phyloP scores from a whole-genome alignment of 2,888 invertebrate species.

The Tricholauxania praeusta region DNA sequence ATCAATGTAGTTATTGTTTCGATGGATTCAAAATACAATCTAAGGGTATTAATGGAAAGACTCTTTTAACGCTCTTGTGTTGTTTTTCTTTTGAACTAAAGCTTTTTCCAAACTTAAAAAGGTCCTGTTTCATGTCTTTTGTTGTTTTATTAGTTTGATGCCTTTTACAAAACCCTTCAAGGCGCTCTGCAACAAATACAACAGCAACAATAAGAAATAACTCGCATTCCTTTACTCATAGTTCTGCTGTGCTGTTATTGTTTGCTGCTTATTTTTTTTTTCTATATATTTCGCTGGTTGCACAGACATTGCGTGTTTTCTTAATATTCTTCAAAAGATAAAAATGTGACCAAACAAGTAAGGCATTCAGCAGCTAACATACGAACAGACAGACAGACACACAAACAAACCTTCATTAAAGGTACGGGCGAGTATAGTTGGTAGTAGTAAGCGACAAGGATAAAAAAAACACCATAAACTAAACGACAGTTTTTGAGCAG shows the following conservation, averaged over 20 bases:
- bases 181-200: conserved; percentile 27
- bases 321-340: conserved; percentile 67
- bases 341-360: conserved; percentile 63
- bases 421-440: conserved; percentile 34
- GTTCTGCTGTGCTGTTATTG: conserved; percentile 44
- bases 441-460: background rate
- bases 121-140: background rate
- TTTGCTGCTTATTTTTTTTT: background rate
- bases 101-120: background rate
- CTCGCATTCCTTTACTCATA: conserved; percentile 51
- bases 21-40: too few species aligned
- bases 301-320: conserved; percentile 67
- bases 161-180: conserved; percentile 4
- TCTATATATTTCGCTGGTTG: conserved; percentile 40
- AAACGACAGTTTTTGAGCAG: conserved; percentile 23
- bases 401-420: conserved; percentile 42
- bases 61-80: background rate
- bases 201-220: conserved; percentile 49
- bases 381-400: conserved; percentile 22
- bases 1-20: too few species aligned
- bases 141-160: background rate
- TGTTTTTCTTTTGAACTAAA: background rate
- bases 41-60: background rate
- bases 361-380: conserved; percentile 42
- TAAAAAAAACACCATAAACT: background rate